phyloP scores from a whole-genome alignment of 2,888 invertebrate genomes.

The Aphrophora alni region DNA sequence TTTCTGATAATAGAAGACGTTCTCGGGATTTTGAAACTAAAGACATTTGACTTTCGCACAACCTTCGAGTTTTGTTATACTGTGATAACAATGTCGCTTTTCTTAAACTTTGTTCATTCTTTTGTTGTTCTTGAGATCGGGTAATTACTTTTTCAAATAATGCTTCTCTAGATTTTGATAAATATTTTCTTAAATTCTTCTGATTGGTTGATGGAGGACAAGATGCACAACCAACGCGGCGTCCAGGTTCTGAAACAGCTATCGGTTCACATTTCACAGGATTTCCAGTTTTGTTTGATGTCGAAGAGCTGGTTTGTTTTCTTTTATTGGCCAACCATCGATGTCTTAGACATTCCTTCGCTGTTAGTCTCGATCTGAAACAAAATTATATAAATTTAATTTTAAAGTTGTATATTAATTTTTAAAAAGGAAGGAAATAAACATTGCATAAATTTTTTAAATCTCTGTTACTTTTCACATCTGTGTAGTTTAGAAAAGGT shows the following conservation, averaged over 20 bases:
- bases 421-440: background rate
- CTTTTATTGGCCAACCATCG: conserved; percentile 61
- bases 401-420: background rate
- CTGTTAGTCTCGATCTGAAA: conserved; percentile 64
- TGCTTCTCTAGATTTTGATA: conserved; percentile 62
- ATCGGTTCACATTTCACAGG: background rate
- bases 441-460: background rate
- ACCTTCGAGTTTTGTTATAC: conserved; percentile 52
- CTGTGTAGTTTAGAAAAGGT: too few relatives aligned
- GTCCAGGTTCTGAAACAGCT: conserved; percentile 27
- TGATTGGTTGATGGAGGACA: conserved; percentile 44
- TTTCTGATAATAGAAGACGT: conserved; percentile 50
- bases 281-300: background rate
- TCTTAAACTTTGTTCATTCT: conserved; percentile 39
- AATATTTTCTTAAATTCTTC: conserved; percentile 57
- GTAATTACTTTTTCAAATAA: conserved; percentile 59
- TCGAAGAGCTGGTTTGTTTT: conserved; percentile 32
- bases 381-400: conserved; percentile 23
- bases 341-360: conserved; percentile 65
- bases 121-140: conserved; percentile 46
- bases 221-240: conserved; percentile 49
- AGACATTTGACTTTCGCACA: conserved; percentile 61
- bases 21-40: conserved; percentile 59
- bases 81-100: conserved; percentile 53
- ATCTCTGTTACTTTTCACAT: background rate